Evolutionary conservation across 2,797 vertebrate genomes (phyloP).

Genomic region (Agapornis canus): DNA sequence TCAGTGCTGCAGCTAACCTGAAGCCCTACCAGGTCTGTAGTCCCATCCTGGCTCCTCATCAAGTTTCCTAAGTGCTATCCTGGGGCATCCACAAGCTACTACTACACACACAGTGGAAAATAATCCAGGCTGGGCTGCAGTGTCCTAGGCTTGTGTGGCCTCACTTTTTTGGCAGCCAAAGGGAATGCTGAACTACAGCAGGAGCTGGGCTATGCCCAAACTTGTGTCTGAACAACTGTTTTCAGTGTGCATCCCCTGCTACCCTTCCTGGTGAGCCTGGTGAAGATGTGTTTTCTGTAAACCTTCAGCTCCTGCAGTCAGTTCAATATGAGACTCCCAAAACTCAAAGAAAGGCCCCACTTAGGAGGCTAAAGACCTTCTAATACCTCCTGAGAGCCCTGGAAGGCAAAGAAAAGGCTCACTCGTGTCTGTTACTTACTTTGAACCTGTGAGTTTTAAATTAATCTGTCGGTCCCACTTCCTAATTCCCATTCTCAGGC

Average conservation of each 20-base stretch:
- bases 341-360: background rate
- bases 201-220: background rate
- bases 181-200: background rate
- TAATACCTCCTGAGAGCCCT: background rate
- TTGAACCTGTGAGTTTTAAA: background rate
- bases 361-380: background rate
- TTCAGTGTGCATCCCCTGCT: background rate
- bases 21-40: background rate
- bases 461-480: background rate
- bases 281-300: background rate
- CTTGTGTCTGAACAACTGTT: background rate
- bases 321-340: background rate
- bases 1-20: background rate
- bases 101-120: background rate
- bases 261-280: background rate
- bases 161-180: accelerated
- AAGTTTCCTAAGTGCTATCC: background rate
- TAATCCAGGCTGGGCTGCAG: background rate
- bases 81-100: background rate
- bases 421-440: background rate
- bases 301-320: background rate
- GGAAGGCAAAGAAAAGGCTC: background rate
- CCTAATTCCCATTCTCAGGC: background rate
- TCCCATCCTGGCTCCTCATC: background rate
- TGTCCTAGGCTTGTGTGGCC: background rate